Evolutionary conservation across 2,113 vertebrate species (phyloP), one percentile per base, ranked within the genome.

Genomic region (Grantiella picta): DNA sequence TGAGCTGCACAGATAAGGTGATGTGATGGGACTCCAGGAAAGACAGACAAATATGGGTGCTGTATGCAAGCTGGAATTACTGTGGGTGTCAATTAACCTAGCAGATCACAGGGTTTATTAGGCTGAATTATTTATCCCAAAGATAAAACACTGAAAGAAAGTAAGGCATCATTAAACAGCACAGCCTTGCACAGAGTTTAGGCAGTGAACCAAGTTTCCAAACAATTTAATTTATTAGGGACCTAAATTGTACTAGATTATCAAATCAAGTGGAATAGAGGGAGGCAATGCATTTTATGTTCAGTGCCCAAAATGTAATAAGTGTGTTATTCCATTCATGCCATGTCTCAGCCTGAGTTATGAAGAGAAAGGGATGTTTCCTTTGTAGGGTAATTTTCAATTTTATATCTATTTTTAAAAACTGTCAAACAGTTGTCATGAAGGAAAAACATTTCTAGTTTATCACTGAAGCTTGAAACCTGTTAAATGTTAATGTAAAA

Each of bases 181-280:
- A 63, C 71, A 90, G 69, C 52, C 69, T 94, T 92, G 86, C 76
- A 93, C 66, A 87, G 85, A 95, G 94, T 96, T 97, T 89, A 95
- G 95, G 79, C 94, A 96, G 63, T 44, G 82, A 97, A 96, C 88
- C 92, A 97, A 97, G 65, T 95, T 97, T 94, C 86, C 9, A 25
- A 97, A 93, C 82, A 97, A 96, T 97, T 97, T 97, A 92, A 96
- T 95, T 96, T 95, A 94, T 96, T 97, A 96, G 81, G 84, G 84
- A 61, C 63, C 80, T 96, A 89, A 96, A 87, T 82, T 94, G 61
- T 95, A 77, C 81, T 87, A 54, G 71, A 96, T 92, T 93, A 97
- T 97, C 91, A 96, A 97, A 95, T 96, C 95, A 96, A 96, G 89
- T 68, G 86, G 86, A 96, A 94, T 69, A 91, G 88, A 84, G 35